Percentiles rank a stretch among this genome's conserved stretches.
phyloP scores from a whole-genome alignment of 2,888 invertebrate genomes.

The Timandra comae region DNA sequence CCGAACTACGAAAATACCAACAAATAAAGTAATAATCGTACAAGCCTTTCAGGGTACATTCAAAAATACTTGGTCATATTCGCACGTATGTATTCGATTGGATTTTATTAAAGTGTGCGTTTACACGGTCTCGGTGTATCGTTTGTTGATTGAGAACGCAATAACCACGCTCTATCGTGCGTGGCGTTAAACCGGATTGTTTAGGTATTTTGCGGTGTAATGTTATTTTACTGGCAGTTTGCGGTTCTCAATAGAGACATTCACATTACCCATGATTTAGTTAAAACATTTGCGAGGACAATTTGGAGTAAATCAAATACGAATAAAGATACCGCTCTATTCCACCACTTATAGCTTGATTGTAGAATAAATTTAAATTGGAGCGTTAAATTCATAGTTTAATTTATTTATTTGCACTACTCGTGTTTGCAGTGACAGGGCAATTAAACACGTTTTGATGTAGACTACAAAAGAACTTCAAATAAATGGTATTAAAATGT shows the following conservation, averaged over 20 bases:
- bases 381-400: no score
- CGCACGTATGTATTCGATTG: slow-evolving; percentile 13
- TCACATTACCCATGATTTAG: slow-evolving; percentile 17
- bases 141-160: slow-evolving; percentile 21
- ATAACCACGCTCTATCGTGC: slow-evolving; percentile 19
- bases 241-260: slow-evolving; percentile 18
- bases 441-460: no score
- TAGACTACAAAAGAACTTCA: no score
- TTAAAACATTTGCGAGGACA: slow-evolving; percentile 12
- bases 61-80: slow-evolving; percentile 18
- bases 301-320: slow-evolving; percentile 9
- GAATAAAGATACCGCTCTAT: no score
- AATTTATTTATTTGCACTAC: no score
- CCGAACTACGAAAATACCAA: no score
- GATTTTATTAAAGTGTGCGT: slow-evolving; percentile 19
- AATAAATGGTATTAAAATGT: no score
- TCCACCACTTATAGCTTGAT: no score
- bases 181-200: slow-evolving; percentile 17
- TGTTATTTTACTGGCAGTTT: slow-evolving; percentile 22
- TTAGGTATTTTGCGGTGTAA: slow-evolving; percentile 19
- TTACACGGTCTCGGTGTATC: slow-evolving; percentile 17
- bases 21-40: no score
- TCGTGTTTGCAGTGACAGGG: no score
- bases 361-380: no score
- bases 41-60: slow-evolving; percentile 1